phyloP scores from a whole-genome alignment of 2,888 invertebrate genomes.

The Anticlea derivata region DNA sequence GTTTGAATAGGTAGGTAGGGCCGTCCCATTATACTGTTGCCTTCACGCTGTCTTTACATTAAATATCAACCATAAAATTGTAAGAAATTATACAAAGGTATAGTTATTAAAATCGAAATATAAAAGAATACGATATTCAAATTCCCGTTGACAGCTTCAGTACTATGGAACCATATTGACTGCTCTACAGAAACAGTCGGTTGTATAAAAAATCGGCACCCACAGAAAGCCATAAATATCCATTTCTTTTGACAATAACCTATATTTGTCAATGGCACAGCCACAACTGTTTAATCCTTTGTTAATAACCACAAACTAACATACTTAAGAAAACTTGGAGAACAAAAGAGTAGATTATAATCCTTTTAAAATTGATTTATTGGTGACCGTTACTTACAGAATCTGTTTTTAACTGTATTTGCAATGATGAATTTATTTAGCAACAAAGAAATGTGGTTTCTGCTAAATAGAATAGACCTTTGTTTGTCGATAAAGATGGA shows the following conservation, averaged over 20 bases:
- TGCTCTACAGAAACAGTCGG: conserved; percentile 15
- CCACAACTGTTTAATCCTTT: conserved; percentile 39
- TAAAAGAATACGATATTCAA: too few species aligned
- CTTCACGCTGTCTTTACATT: too few species aligned
- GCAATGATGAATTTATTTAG: conserved; percentile 28
- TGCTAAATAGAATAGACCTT: background rate
- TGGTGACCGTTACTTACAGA: conserved; percentile 43
- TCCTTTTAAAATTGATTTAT: conserved; percentile 68
- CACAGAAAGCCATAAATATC: conserved; percentile 56
- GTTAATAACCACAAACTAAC: conserved; percentile 47
- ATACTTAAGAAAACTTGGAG: conserved; percentile 43
- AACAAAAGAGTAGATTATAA: conserved; percentile 63
- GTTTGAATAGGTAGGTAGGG: too few species aligned
- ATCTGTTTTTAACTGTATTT: conserved; percentile 32
- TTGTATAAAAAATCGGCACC: conserved; percentile 35
- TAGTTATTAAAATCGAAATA: too few species aligned
- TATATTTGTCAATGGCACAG: conserved; percentile 58
- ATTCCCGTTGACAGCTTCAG: too few species aligned
- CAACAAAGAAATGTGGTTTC: conserved; percentile 16
- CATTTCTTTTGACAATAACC: conserved; percentile 52
- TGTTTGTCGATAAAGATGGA: background rate
- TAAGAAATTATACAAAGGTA: too few species aligned
- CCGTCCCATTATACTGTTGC: too few species aligned
- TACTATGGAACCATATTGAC: too few species aligned
- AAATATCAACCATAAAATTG: too few species aligned